Percentiles rank a stretch among this genome's conserved stretches.
These are phyloP conservation scores for Diploscapter pachys DNA, from an alignment of 1,140 invertebrate species.

Conservation along the genomic window DNA sequence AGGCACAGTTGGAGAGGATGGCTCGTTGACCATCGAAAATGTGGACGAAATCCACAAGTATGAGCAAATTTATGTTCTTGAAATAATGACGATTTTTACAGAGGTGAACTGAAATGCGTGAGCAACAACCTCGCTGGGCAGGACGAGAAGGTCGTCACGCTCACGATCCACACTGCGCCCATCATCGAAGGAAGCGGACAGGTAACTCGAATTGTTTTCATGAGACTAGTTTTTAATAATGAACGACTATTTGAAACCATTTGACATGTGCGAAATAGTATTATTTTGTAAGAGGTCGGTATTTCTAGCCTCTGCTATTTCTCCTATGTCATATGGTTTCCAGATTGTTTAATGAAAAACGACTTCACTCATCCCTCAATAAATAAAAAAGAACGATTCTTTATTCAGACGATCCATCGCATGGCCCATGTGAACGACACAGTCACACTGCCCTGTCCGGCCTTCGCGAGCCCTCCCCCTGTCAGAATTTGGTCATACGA, in stretches of 20 bases:
- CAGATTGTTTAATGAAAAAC: not conserved
- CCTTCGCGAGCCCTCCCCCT: slow-evolving; percentile 49
- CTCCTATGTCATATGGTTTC: not conserved
- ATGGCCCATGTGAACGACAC: slow-evolving; percentile 43
- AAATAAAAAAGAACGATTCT: slow-evolving; percentile 6
- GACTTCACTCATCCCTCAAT: too few species aligned
- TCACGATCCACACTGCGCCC: slow-evolving; percentile 53
- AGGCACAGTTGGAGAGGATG: slow-evolving; percentile 45
- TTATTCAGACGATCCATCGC: slow-evolving; percentile 28
- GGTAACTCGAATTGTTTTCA: slow-evolving; percentile 7
- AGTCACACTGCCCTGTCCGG: slow-evolving; percentile 46
- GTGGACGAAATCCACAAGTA: slow-evolving; percentile 34
- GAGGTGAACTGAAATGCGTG: slow-evolving; percentile 50
- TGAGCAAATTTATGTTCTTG: too few species aligned
- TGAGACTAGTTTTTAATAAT: slow-evolving; percentile 4
- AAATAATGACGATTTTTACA: slow-evolving; percentile 3
- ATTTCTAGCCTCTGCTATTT: not conserved
- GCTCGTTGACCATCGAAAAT: slow-evolving; percentile 45
- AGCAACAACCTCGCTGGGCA: slow-evolving; percentile 48
- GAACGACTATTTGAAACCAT: not conserved
- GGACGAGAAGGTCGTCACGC: slow-evolving; percentile 44
- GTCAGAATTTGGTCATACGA: slow-evolving; percentile 51
- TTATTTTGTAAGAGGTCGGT: too few species aligned
- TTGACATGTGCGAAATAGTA: not conserved
- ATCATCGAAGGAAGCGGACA: slow-evolving; percentile 44